phyloP scores from a whole-genome alignment of 2,888 invertebrate genomes.

The Drosophila siamana region DNA sequence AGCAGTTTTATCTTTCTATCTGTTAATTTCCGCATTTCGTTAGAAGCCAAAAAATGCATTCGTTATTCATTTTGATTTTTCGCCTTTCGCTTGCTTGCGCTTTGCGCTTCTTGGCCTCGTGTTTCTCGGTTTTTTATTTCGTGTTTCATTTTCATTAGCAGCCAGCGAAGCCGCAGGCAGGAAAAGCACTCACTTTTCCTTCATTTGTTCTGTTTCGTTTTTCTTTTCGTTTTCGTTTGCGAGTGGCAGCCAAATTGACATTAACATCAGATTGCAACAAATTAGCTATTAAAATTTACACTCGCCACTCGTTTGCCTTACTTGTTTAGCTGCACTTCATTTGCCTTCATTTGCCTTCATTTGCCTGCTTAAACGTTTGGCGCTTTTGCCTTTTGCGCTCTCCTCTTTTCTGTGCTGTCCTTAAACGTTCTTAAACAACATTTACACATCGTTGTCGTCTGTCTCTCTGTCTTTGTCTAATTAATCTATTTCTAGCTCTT shows the following conservation, averaged over 20 bases:
- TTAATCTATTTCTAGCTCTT: too few species aligned
- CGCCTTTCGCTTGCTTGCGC: neutral
- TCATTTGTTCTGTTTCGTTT: neutral
- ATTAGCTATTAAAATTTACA: conserved; percentile 49
- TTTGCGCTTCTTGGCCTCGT: too few species aligned
- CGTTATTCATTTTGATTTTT: conserved; percentile 23
- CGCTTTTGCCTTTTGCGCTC: neutral
- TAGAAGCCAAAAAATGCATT: conserved; percentile 27
- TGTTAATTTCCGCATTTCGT: conserved; percentile 68
- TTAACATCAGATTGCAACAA: conserved; percentile 53
- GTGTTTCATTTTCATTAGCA: conserved; percentile 38
- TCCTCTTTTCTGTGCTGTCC: neutral
- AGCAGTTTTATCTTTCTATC: conserved; percentile 61
- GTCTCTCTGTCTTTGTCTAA: too few species aligned
- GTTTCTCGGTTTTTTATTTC: conserved; percentile 28
- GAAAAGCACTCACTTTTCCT: conserved; percentile 8
- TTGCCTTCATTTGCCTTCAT: neutral
- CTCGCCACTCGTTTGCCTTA: neutral
- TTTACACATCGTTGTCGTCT: too few species aligned
- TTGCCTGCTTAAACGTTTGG: neutral
- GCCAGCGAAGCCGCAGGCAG: conserved; percentile 23
- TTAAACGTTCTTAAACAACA: conserved; percentile 12
- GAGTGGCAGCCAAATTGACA: conserved; percentile 45
- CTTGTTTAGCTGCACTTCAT: neutral
- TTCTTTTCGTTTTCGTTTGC: conserved; percentile 1